Evolutionary conservation across 2,113 vertebrate species (phyloP).

Genomic region (Amphilophus citrinellus): DNA sequence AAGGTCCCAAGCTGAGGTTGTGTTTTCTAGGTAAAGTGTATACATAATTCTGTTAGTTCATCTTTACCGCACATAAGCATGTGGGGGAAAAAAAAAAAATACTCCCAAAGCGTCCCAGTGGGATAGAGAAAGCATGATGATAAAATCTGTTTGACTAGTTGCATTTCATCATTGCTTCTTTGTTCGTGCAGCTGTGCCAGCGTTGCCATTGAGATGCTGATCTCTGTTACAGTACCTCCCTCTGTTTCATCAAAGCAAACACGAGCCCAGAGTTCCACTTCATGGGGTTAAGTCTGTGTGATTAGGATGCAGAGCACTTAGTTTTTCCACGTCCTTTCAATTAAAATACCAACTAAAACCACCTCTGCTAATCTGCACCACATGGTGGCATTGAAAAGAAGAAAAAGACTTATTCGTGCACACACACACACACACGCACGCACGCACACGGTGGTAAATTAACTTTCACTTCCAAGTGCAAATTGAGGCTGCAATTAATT

Average conservation of each 20-base stretch:
- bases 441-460: constrained; percentile 12
- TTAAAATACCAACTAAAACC: constrained; percentile 48
- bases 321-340: constrained; percentile 31
- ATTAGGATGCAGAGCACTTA: constrained; percentile 36
- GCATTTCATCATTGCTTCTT: constrained; percentile 56
- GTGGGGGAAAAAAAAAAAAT: background rate
- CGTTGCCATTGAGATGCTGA: constrained; percentile 32
- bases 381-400: constrained; percentile 12
- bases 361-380: constrained; percentile 30
- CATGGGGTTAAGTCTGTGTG: constrained; percentile 18
- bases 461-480: constrained; percentile 41
- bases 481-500: constrained; percentile 55
- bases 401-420: background rate
- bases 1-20: constrained; percentile 37
- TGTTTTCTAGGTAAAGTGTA: constrained; percentile 61
- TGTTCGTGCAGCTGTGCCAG: constrained; percentile 66
- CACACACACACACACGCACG: background rate
- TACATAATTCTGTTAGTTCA: constrained; percentile 69
- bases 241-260: constrained; percentile 47
- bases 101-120: constrained; percentile 12
- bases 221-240: constrained; percentile 20
- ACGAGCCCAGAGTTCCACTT: constrained; percentile 15
- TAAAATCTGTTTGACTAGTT: constrained; percentile 65
- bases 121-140: constrained; percentile 26
- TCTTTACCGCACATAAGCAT: constrained; percentile 33